Percentiles rank a stretch among this genome's conserved stretches.
phyloP scores from a whole-genome alignment of 2,113 vertebrate species.

The Clarias magur region DNA sequence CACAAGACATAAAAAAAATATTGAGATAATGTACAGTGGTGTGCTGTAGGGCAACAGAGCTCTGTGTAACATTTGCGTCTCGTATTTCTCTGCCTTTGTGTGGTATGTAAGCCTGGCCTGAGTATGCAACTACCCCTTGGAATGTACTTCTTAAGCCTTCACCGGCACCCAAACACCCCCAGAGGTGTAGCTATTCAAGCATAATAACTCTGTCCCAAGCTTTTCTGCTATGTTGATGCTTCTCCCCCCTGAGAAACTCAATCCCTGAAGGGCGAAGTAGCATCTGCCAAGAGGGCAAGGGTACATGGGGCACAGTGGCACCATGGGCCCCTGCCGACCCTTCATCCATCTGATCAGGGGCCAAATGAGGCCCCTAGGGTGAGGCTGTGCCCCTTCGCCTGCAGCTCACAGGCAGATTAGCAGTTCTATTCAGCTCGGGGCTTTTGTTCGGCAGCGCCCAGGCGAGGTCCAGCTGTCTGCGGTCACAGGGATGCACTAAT shows the following conservation, averaged over 20 bases:
- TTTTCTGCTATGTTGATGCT: constrained; percentile 37
- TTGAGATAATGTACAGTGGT: neutral
- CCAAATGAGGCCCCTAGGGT: constrained; percentile 67
- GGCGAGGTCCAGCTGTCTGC: constrained; percentile 74
- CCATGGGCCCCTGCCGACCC: constrained; percentile 56
- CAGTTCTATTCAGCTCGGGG: constrained; percentile 62
- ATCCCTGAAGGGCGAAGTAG: constrained; percentile 55
- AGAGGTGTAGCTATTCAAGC: constrained; percentile 52
- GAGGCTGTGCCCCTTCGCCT: constrained; percentile 61
- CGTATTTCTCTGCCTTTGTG: constrained; percentile 23
- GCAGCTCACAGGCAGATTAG: constrained; percentile 67
- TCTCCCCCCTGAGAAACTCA: constrained; percentile 53
- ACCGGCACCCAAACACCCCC: constrained; percentile 27
- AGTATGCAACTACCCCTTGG: constrained; percentile 6
- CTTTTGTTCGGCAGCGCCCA: constrained; percentile 73
- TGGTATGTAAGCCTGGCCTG: constrained; percentile 28
- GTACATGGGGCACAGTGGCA: constrained; percentile 59
- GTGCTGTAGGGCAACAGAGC: constrained; percentile 7
- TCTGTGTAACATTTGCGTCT: constrained; percentile 11
- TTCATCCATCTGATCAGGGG: constrained; percentile 68
- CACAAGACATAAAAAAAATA: neutral
- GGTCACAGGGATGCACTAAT: constrained; percentile 71
- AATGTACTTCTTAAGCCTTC: constrained; percentile 25
- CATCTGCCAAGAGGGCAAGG: constrained; percentile 72
- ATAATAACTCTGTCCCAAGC: constrained; percentile 56